Base-by-base conservation (phyloP, 2,113 vertebrate species). In the Himantopus leucocephalus region DNA sequence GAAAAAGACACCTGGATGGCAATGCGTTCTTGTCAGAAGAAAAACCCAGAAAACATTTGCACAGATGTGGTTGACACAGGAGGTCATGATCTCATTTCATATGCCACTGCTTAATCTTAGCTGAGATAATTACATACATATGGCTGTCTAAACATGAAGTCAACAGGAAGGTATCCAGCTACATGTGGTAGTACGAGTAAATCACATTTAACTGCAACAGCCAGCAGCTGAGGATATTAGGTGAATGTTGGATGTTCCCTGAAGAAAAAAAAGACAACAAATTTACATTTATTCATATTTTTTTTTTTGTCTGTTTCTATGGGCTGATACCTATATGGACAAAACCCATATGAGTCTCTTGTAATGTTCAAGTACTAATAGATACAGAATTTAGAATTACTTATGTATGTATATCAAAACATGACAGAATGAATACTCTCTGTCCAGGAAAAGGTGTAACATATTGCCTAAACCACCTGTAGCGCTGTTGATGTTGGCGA, bases 151-250 rank as follows among this genome's bases (percentile, higher is more conserved):
- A 97, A 70, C 73, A 86, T 76, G 91, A 94, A 94, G 90, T 92
- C 91, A 97, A 94, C 80, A 95, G 86, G 94, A 95, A 95, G 81
- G 66, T 64, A 97, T 89, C 92, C 70, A 91, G 91, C 64, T 87
- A n/a, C 95, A 85, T n/a, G 47, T 89, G 85, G 60, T 72, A 68
- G 35, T 91, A 72, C 13, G 32, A 93, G 66, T 78, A 91, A 95
- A 96, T 93, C 72, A 84, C 82, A 93, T 96, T 91, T 92, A 79
- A 88, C 79, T 78, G 78, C 55, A 88, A 13, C 55, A 74, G 85
- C 56, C 56, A 85, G 80, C 70, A 81, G 64, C 34, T 47, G 43
- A 90, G 59, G 92, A 37, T 78, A 89, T 78, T 81, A 89, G 58
- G 64, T 87, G 20, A 86, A 6, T 60, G 66, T 43, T 0, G 0